Percentiles rank a stretch among this genome's conserved stretches.
These are phyloP conservation scores for Dicyema japonicum DNA, from an alignment of 1,140 invertebrate species.

Conservation along the genomic window DNA sequence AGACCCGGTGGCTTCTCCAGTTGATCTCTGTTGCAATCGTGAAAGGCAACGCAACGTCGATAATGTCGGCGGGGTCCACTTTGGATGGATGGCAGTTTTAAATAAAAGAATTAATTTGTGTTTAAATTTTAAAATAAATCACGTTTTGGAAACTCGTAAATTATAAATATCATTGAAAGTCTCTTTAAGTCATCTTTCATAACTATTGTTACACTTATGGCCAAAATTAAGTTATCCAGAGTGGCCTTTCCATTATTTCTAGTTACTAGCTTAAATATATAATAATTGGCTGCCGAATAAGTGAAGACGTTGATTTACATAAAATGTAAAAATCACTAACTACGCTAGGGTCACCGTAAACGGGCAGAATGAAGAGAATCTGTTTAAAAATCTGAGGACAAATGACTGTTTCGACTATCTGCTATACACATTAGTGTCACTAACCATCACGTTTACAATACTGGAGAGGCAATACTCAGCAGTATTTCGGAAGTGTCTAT, in stretches of 20 bases:
- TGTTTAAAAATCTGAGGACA: not conserved
- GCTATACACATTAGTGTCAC: not conserved
- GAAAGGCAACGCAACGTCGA: too few relatives aligned
- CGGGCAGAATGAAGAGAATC: not conserved
- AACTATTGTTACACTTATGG: constrained; percentile 76
- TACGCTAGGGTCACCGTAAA: not conserved
- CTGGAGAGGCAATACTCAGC: too few relatives aligned
- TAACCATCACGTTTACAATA: too few relatives aligned
- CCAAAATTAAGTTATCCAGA: constrained; percentile 54
- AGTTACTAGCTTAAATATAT: constrained; percentile 74
- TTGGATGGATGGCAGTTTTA: too few relatives aligned
- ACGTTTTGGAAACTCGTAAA: too few relatives aligned
- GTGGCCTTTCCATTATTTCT: constrained; percentile 57
- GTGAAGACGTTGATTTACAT: constrained; percentile 12
- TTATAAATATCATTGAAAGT: constrained; percentile 77
- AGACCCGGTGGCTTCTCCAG: too few relatives aligned
- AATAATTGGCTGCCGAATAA: constrained; percentile 58
- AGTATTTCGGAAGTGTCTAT: too few relatives aligned
- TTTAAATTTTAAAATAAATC: too few relatives aligned
- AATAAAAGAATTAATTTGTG: constrained; percentile 38
- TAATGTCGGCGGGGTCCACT: too few relatives aligned
- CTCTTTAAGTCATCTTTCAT: constrained; percentile 59
- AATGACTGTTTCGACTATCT: not conserved
- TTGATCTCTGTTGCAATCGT: too few relatives aligned
- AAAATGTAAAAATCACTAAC: not conserved